Percentiles rank a stretch among this genome's conserved stretches.
phyloP scores from a whole-genome alignment of 1,140 invertebrate genomes.

The Spodoptera litura region DNA sequence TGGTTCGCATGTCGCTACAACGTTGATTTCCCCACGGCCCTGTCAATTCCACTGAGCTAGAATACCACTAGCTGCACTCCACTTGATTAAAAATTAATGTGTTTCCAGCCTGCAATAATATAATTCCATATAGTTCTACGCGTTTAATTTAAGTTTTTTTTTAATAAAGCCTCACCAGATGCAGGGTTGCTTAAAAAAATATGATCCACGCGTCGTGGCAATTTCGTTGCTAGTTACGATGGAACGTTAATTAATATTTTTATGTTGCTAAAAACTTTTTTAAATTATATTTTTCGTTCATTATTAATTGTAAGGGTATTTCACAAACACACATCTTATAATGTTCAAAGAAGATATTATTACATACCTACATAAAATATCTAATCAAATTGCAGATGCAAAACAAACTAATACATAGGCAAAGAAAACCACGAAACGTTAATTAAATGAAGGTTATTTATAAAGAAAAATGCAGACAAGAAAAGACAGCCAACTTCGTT shows the following conservation, averaged over 20 bases:
- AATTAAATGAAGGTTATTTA: conserved; percentile 1
- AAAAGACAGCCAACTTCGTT: not conserved
- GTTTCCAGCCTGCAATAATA: conserved; percentile 56
- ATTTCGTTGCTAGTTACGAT: not conserved
- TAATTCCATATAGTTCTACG: conserved; percentile 7
- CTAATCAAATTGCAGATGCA: not conserved
- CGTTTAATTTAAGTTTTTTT: conserved; percentile 35
- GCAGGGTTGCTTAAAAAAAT: conserved; percentile 1
- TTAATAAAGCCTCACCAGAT: not conserved
- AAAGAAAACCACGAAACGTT: conserved; percentile 6
- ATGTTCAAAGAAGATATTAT: not conserved
- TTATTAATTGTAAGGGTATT: not conserved
- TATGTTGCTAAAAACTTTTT: not conserved
- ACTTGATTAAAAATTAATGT: conserved; percentile 74
- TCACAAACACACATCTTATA: not conserved
- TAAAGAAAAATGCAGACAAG: conserved; percentile 3
- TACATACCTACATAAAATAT: too few relatives aligned
- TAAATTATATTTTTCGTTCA: too few relatives aligned
- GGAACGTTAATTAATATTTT: conserved; percentile 4
- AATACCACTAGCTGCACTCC: conserved; percentile 65
- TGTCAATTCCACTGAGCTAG: conserved; percentile 59
- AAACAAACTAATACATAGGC: not conserved
- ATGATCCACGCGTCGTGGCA: not conserved
- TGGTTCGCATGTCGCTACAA: conserved; percentile 54
- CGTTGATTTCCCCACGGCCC: conserved; percentile 71